These are phyloP conservation scores for Microcebus ravelobensis DNA, from an alignment of 2,113 vertebrate species.

Conservation along the genomic window DNA sequence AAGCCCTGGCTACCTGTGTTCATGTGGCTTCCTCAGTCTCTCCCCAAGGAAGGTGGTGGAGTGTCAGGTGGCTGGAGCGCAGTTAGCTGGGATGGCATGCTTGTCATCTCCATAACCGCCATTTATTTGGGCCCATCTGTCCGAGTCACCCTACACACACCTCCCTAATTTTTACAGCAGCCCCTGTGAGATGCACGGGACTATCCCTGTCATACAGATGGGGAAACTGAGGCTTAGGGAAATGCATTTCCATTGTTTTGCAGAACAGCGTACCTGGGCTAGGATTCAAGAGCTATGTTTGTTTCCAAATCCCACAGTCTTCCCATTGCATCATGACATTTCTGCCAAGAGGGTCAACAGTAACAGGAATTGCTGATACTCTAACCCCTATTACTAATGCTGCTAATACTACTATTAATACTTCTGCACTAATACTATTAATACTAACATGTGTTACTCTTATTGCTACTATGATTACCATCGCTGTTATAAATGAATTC, in stretches of 20 bases:
- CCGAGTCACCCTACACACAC: not conserved
- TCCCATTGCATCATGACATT: not conserved
- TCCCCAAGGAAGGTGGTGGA: not conserved
- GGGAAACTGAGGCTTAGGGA: not conserved
- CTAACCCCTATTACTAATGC: too few relatives aligned
- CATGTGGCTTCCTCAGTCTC: not conserved
- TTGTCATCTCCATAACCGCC: not conserved
- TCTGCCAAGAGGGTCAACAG: not conserved
- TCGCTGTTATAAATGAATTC: not conserved
- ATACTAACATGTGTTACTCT: not conserved
- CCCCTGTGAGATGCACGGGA: not conserved
- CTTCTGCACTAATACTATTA: not conserved
- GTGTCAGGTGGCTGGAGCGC: not conserved
- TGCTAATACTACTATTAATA: not conserved
- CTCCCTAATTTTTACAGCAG: not conserved
- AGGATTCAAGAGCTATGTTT: not conserved
- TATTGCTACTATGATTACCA: not conserved
- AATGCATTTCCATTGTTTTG: not conserved
- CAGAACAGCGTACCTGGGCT: not conserved
- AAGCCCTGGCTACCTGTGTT: not conserved
- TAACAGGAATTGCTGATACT: not conserved
- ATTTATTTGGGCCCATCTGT: not conserved
- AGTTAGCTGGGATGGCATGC: not conserved
- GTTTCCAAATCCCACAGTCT: not conserved
- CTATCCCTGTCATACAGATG: not conserved